Evolutionary conservation across 2,888 invertebrate genomes (phyloP), one percentile per base, ranked within the genome.

Genomic region (Metallyticus violacea): DNA sequence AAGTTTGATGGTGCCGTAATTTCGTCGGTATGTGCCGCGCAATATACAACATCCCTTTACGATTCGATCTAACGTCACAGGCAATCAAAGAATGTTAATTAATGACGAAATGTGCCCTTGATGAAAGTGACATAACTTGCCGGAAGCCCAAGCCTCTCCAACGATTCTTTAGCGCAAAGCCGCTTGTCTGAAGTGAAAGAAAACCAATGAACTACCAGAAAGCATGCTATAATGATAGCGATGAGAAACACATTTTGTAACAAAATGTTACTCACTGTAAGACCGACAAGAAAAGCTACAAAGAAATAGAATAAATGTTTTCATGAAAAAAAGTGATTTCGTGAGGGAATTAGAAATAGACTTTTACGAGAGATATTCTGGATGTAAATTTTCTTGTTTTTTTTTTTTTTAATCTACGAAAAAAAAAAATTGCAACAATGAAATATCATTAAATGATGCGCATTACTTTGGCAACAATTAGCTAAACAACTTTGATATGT

Each of bases 21-120:
- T 62, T 62, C 40, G 29, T 29, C 26, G 81, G 81, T 81, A 83
- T 82, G 77, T 77, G 29, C 77, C 83, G n/a, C 28, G 28, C 27
- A 27, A 82, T 62, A 62, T 15, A 62, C 40, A 77, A 77, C 83
- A 83, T 83, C 83, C 76, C 27, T 83, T 77, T 83, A 77, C 27
- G 83, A 83, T 83, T 83, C 76, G 1, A 83, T 83, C 83, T 77
- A 83, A 83, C 77, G 83, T 83, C 83, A 83, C 77, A 77, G 77
- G 83, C 29, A 83, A 83, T 83, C 83, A 83, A 83, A 83, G 83
- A 83, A 83, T 83, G 77, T 77, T 83, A 83, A 83, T 83, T 83
- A 83, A 83, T 83, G 83, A 83, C 77, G 77, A 27, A 77, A 83
- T 22, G 25, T 77, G 26, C 77, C 28, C 22, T 7, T 77, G 30